Percentiles rank a stretch among this genome's conserved stretches.
phyloP scores from a whole-genome alignment of 2,888 invertebrate species.

The Mythimna impura region DNA sequence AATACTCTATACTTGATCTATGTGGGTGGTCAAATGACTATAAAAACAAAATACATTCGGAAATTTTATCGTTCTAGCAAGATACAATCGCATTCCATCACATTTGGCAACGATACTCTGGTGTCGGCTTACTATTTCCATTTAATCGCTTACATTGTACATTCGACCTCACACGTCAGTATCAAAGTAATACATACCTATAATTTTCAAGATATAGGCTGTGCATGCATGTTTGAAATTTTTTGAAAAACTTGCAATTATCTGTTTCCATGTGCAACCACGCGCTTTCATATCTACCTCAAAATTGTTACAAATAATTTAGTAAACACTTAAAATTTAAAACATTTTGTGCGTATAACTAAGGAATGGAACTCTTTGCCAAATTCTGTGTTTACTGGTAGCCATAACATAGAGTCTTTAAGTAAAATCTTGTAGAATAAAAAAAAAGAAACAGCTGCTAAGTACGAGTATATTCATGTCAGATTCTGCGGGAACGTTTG shows the following conservation, averaged over 20 bases:
- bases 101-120: constrained; percentile 61
- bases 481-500: too few relatives aligned
- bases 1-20: constrained; percentile 32
- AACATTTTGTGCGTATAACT: background rate
- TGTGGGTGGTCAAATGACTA: constrained; percentile 51
- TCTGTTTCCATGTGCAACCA: background rate
- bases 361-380: too few relatives aligned
- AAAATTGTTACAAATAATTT: background rate
- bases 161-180: constrained; percentile 52
- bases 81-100: constrained; percentile 53
- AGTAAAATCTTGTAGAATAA: too few relatives aligned
- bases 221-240: constrained; percentile 13
- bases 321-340: background rate
- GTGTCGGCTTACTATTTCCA: constrained; percentile 58
- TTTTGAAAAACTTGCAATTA: background rate
- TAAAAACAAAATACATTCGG: constrained; percentile 35
- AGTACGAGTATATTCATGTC: too few relatives aligned
- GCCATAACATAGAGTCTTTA: too few relatives aligned
- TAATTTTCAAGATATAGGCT: constrained; percentile 1
- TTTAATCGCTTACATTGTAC: constrained; percentile 55
- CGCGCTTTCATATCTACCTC: background rate
- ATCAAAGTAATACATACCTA: constrained; percentile 14
- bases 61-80: constrained; percentile 44
- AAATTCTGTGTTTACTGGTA: too few relatives aligned
- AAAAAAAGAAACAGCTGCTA: too few relatives aligned